phyloP scores from a whole-genome alignment of 2,888 invertebrate genomes.

The Pseudococcus jackbeardsleyi region DNA sequence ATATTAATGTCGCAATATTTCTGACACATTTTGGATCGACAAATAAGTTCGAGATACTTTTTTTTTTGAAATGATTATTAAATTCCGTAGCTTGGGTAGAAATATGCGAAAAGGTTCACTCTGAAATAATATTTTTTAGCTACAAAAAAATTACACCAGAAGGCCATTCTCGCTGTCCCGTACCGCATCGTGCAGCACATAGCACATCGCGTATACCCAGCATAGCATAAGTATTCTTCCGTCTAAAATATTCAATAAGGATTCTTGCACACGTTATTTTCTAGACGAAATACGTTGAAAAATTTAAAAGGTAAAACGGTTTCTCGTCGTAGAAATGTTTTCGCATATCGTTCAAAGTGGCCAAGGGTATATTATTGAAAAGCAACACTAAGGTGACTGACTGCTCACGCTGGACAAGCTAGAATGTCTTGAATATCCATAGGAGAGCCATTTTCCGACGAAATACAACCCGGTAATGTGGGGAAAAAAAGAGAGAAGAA shows the following conservation, averaged over 20 bases:
- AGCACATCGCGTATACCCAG: too few species aligned
- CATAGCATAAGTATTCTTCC: constrained; percentile 28
- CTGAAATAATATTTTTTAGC: constrained; percentile 52
- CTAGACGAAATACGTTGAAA: constrained; percentile 63
- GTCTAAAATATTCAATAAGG: constrained; percentile 62
- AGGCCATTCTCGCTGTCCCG: constrained; percentile 55
- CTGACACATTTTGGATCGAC: constrained; percentile 43
- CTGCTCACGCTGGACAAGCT: constrained; percentile 57
- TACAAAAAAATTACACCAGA: constrained; percentile 53
- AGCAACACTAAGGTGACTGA: constrained; percentile 61
- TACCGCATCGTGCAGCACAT: not conserved
- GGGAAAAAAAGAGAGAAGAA: constrained; percentile 44
- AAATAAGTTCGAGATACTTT: constrained; percentile 50
- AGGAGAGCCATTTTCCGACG: constrained; percentile 64
- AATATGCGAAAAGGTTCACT: constrained; percentile 59
- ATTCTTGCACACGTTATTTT: constrained; percentile 59
- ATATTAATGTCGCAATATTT: constrained; percentile 51
- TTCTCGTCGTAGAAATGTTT: constrained; percentile 59
- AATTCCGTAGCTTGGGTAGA: constrained; percentile 55
- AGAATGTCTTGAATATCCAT: constrained; percentile 65
- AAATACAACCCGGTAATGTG: constrained; percentile 24
- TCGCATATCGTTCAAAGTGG: constrained; percentile 59
- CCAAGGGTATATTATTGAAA: constrained; percentile 61
- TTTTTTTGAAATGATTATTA: constrained; percentile 59
- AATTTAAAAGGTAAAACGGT: constrained; percentile 61